Conservation (phyloP, 2,113 vertebrate species). For the Phrynocephalus versicolor region DNA sequence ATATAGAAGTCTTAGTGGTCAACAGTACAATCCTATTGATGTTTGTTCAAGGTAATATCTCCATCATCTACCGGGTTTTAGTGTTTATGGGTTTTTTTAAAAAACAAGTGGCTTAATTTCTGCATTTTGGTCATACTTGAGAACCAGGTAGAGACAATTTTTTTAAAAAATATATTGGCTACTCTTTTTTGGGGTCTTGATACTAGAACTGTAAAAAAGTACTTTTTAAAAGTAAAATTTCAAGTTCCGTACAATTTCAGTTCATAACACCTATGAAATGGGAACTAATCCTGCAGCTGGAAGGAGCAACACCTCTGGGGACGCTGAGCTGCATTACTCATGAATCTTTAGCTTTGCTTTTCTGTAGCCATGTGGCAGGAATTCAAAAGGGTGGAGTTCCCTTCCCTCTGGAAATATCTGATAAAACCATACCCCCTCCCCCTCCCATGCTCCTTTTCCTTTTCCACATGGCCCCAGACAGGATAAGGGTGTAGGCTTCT, state of each 20-base stretch:
- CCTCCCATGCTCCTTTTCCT: constrained; percentile 55
- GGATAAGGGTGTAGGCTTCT: constrained; percentile 76
- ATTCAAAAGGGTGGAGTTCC: constrained; percentile 78
- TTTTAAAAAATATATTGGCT: no score
- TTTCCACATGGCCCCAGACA: constrained; percentile 62
- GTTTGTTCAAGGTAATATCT: not conserved
- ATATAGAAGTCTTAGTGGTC: not conserved
- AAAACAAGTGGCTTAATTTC: no score
- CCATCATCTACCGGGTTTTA: no score
- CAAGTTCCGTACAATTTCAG: no score
- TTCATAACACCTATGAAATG: not conserved
- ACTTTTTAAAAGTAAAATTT: not conserved
- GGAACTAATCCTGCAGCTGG: not conserved
- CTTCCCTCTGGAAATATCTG: constrained; percentile 80
- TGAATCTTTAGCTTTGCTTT: constrained; percentile 42
- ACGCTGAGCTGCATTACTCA: constrained; percentile 63
- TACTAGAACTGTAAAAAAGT: no score
- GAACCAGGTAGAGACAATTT: no score
- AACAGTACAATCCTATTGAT: not conserved
- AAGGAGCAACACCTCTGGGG: constrained; percentile 32
- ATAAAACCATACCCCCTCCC: constrained; percentile 69
- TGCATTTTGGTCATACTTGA: no score
- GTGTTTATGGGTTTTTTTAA: no score
- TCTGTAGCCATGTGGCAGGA: constrained; percentile 69
- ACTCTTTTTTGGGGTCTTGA: no score